Evolutionary conservation across 1,140 invertebrate genomes (phyloP).

Genomic region (Brachionus plicatilis): DNA sequence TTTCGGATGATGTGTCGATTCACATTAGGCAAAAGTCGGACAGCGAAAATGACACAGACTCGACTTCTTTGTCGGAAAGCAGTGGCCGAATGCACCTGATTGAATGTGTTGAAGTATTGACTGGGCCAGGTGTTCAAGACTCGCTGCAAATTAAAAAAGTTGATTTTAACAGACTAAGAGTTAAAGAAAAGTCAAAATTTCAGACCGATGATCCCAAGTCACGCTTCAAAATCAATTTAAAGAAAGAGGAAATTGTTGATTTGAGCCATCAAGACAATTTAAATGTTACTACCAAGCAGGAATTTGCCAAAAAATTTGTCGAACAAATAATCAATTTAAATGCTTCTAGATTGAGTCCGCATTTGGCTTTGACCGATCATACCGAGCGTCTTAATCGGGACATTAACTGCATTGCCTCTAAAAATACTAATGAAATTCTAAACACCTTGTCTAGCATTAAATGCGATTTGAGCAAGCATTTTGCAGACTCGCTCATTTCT

Average conservation of each 20-base stretch:
- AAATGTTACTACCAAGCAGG: neutral
- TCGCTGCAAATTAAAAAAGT: conserved; percentile 2
- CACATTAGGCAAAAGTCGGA: neutral
- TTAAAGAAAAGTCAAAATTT: neutral
- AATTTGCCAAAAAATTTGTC: conserved; percentile 35
- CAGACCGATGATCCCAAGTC: neutral
- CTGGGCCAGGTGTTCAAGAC: neutral
- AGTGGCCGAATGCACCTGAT: conserved; percentile 17
- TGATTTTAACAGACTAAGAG: neutral
- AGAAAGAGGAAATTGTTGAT: conserved; percentile 17
- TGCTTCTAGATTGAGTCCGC: neutral
- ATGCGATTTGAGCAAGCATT: neutral
- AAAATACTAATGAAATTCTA: conserved; percentile 16
- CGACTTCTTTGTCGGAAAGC: neutral
- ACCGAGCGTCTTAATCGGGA: neutral
- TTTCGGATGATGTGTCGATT: neutral
- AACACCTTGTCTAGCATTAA: neutral
- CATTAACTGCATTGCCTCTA: neutral
- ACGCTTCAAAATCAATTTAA: neutral
- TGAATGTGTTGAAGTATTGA: conserved; percentile 27
- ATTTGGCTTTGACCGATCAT: neutral
- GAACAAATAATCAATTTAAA: conserved; percentile 15
- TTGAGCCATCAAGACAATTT: neutral
- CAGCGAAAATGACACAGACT: neutral
- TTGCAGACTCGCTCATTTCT: neutral